Evolutionary conservation across 30 jellyfish, hydroid and myxozoan genomes (phyloP).

Genomic region (Chrysaora quinquecirrha): DNA sequence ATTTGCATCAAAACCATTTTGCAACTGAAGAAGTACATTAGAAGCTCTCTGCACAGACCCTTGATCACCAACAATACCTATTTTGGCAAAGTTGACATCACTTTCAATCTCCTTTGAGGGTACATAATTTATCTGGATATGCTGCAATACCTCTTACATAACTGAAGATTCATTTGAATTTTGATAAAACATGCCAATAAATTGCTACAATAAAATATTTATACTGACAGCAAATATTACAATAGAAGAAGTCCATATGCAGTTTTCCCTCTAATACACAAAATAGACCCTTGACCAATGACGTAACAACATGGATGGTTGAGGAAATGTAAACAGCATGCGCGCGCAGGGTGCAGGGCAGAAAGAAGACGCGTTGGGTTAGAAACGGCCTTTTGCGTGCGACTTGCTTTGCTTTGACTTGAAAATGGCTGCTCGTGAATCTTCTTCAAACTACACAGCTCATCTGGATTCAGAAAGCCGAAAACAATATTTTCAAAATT

Average conservation of each 20-base stretch:
- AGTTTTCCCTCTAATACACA: too few relatives aligned
- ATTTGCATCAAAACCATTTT: constrained; percentile 18
- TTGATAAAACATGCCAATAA: constrained; percentile 18
- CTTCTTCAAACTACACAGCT: not conserved
- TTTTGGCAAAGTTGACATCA: not conserved
- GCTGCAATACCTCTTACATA: constrained; percentile 11
- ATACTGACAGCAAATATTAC: too few relatives aligned
- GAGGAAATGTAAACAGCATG: too few relatives aligned
- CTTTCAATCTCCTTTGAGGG: not conserved
- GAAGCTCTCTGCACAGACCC: constrained; percentile 23
- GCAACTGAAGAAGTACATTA: constrained; percentile 9
- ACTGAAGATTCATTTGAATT: constrained; percentile 24
- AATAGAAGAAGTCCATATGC: too few relatives aligned
- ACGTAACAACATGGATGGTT: constrained; percentile 12
- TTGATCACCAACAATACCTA: constrained; percentile 20
- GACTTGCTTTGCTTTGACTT: too few relatives aligned
- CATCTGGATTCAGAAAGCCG: constrained; percentile 5
- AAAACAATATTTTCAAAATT: constrained; percentile 7
- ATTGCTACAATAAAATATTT: not conserved
- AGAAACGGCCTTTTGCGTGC: too few relatives aligned
- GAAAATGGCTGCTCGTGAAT: constrained; percentile 8
- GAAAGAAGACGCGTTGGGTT: not conserved
- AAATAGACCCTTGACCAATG: constrained; percentile 4
- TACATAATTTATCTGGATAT: constrained; percentile 1
- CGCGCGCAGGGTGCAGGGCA: constrained; percentile 22